Conservation (phyloP, 2,113 vertebrate species). For the Hemibates koningsi region DNA sequence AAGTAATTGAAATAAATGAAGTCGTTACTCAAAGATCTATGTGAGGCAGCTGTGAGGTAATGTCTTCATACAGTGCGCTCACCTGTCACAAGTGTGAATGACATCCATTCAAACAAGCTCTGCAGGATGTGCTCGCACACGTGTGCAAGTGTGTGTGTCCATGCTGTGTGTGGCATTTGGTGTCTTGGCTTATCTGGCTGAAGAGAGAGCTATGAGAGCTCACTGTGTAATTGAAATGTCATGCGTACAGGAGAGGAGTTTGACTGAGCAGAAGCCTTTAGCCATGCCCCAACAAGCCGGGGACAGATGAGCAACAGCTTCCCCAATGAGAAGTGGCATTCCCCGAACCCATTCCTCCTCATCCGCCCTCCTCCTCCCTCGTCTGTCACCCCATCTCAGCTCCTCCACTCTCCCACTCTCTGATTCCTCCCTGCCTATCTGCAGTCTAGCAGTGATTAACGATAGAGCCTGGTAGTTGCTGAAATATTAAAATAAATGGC, state of each 20-base stretch:
- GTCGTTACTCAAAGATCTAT: constrained; percentile 9
- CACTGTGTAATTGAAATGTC: constrained; percentile 74
- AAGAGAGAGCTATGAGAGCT: constrained; percentile 60
- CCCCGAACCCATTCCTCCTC: constrained; percentile 53
- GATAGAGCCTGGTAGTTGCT: constrained; percentile 34
- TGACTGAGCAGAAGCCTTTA: constrained; percentile 67
- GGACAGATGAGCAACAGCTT: constrained; percentile 70
- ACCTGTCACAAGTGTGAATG: constrained; percentile 29
- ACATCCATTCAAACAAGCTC: constrained; percentile 22
- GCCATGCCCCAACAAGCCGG: constrained; percentile 62
- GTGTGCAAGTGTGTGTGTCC: not conserved
- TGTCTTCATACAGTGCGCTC: not conserved
- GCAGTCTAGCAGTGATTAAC: constrained; percentile 67
- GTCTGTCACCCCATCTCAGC: constrained; percentile 24
- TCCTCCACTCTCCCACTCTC: constrained; percentile 1
- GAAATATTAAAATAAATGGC: constrained; percentile 70
- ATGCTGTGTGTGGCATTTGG: constrained; percentile 37
- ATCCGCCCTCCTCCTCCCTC: not conserved
- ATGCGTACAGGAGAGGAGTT: constrained; percentile 68
- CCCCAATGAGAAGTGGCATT: constrained; percentile 62
- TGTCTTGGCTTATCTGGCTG: constrained; percentile 58
- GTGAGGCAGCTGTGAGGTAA: not conserved
- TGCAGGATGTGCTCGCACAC: not conserved
- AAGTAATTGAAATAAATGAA: not conserved
- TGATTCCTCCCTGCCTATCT: constrained; percentile 46